Percentiles rank a stretch among this genome's conserved stretches.
Conservation (phyloP, 2,888 invertebrate species). For the Zaprionus obscuricornis region DNA sequence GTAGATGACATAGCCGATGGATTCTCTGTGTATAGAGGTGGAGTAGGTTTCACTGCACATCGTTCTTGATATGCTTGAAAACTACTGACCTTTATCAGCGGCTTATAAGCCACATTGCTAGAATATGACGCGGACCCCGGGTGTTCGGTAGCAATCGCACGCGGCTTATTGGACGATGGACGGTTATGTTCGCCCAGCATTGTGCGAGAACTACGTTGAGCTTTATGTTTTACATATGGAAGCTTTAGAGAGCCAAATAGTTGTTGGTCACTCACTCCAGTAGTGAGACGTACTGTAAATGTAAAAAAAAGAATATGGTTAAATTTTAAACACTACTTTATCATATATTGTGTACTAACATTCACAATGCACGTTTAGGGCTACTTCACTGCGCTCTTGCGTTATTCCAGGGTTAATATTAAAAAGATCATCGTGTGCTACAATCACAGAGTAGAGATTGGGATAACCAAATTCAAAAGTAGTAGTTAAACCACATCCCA, state of each 20-base stretch:
- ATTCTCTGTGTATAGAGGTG: slow-evolving; percentile 48
- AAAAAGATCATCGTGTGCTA: slow-evolving; percentile 81
- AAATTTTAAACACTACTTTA: not conserved
- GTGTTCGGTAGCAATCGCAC: slow-evolving; percentile 64
- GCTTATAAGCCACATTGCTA: slow-evolving; percentile 28
- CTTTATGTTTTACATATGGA: slow-evolving; percentile 60
- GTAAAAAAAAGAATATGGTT: not conserved
- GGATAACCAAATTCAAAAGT: slow-evolving; percentile 82
- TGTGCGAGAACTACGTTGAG: slow-evolving; percentile 51
- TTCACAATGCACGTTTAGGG: slow-evolving; percentile 75
- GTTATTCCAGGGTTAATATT: slow-evolving; percentile 68
- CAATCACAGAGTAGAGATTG: slow-evolving; percentile 79
- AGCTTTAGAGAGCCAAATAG: slow-evolving; percentile 65
- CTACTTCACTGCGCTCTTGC: slow-evolving; percentile 79
- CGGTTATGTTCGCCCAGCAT: slow-evolving; percentile 68
- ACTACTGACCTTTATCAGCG: slow-evolving; percentile 41
- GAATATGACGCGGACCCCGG: no score
- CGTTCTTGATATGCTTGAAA: slow-evolving; percentile 44
- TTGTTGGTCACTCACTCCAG: slow-evolving; percentile 53
- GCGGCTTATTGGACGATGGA: slow-evolving; percentile 65
- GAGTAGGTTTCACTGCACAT: slow-evolving; percentile 23
- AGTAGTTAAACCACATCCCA: slow-evolving; percentile 74
- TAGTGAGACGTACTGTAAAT: slow-evolving; percentile 46
- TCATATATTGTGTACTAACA: slow-evolving; percentile 57
- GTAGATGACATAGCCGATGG: slow-evolving; percentile 67